Evolutionary conservation across 2,797 vertebrate species (phyloP).

Genomic region (Vireo griseus): DNA sequence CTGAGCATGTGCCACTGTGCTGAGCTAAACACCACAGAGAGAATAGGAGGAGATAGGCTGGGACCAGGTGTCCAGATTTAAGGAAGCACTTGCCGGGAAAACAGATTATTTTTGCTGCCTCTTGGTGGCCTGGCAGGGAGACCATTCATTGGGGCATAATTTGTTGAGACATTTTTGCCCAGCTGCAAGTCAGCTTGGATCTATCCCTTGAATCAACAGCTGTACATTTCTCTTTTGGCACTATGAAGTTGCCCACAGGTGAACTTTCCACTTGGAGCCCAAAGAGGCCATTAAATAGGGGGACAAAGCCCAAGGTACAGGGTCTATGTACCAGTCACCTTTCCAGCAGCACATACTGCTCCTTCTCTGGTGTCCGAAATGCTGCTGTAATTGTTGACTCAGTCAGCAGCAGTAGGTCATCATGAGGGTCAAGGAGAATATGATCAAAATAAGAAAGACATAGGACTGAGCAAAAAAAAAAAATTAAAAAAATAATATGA

Average conservation of each 20-base stretch:
- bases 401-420: not conserved
- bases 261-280: not conserved
- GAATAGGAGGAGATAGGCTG: not conserved
- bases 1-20: not conserved
- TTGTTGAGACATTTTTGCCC: not conserved
- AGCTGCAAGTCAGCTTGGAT: not conserved
- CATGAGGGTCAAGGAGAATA: not conserved
- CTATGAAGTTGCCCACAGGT: not conserved
- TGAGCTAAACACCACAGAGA: not conserved
- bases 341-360: not conserved
- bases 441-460: not conserved
- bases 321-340: not conserved
- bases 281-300: not conserved
- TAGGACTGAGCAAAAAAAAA: not conserved
- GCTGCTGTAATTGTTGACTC: not conserved
- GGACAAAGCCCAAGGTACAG: not conserved
- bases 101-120: not conserved
- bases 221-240: not conserved
- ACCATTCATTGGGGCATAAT: not conserved
- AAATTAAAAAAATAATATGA: not conserved
- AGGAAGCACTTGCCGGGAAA: not conserved
- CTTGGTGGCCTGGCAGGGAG: not conserved
- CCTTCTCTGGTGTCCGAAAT: not conserved
- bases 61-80: not conserved
- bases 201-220: not conserved